A percentile compares a stretch with the other conserved stretches of the same genome.
phyloP scores from a whole-genome alignment of 1,140 invertebrate genomes.

The Aphelinus atriplicis region DNA sequence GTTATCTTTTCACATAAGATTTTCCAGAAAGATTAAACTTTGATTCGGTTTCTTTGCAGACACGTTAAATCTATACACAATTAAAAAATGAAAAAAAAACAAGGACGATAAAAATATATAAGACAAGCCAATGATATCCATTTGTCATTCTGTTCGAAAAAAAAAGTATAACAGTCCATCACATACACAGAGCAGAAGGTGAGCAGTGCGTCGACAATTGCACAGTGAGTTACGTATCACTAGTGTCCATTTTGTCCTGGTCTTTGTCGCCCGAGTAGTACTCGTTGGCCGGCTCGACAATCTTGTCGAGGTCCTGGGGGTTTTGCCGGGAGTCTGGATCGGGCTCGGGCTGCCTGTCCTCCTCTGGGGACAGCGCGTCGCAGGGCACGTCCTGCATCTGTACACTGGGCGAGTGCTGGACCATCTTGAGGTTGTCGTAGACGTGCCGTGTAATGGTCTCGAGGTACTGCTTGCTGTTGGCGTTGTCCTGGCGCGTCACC shows the following conservation, averaged over 20 bases:
- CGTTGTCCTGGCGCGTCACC: slow-evolving; percentile 85
- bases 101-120: slow-evolving; percentile 27
- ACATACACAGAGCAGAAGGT: not conserved
- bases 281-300: slow-evolving; percentile 89
- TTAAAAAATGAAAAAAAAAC: slow-evolving; percentile 11
- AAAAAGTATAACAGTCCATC: no score
- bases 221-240: slow-evolving; percentile 46
- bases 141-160: no score
- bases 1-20: no score
- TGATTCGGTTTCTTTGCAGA: no score
- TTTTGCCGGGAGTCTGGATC: slow-evolving; percentile 86
- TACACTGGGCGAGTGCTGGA: slow-evolving; percentile 88
- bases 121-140: slow-evolving; percentile 7
- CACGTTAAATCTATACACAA: slow-evolving; percentile 9
- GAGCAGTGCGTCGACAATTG: not conserved
- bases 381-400: slow-evolving; percentile 95
- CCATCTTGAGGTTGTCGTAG: slow-evolving; percentile 88
- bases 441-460: slow-evolving; percentile 85
- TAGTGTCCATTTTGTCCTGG: slow-evolving; percentile 73
- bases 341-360: slow-evolving; percentile 76
- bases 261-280: slow-evolving; percentile 92
- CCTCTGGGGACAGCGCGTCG: slow-evolving; percentile 75
- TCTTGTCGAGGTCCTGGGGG: slow-evolving; percentile 83
- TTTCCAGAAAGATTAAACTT: no score
- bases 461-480: slow-evolving; percentile 91